Evolutionary conservation across 2,888 invertebrate species (phyloP).

Genomic region (Rhamphomyia laevipes): DNA sequence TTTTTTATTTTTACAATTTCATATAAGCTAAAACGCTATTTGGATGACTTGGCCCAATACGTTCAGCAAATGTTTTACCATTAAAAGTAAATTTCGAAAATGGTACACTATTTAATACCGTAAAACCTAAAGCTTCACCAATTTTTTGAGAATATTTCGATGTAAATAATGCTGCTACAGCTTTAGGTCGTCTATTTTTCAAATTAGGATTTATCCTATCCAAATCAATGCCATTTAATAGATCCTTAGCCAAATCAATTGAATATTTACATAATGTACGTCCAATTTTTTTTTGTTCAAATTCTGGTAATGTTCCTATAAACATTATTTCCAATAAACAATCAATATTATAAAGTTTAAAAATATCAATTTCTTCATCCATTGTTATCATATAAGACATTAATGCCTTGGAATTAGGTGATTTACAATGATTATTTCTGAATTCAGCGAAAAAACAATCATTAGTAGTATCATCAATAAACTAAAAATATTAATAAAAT

Average conservation of each 20-base stretch:
- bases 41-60: slow-evolving; percentile 37
- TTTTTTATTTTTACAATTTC: not conserved
- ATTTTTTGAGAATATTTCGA: slow-evolving; percentile 46
- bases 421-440: slow-evolving; percentile 39
- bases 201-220: slow-evolving; percentile 22
- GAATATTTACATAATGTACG: slow-evolving; percentile 42
- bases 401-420: slow-evolving; percentile 44
- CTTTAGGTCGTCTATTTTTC: slow-evolving; percentile 22
- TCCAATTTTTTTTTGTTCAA: slow-evolving; percentile 43
- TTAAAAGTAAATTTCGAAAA: slow-evolving; percentile 44
- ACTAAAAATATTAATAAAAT: slow-evolving; percentile 17
- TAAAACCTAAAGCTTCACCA: slow-evolving; percentile 43
- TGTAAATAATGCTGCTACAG: slow-evolving; percentile 49
- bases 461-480: slow-evolving; percentile 21
- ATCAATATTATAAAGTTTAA: slow-evolving; percentile 46
- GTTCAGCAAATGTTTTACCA: slow-evolving; percentile 47
- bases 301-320: slow-evolving; percentile 44
- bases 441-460: slow-evolving; percentile 29
- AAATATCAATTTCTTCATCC: slow-evolving; percentile 48
- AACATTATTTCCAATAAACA: slow-evolving; percentile 60
- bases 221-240: slow-evolving; percentile 40
- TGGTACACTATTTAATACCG: slow-evolving; percentile 40
- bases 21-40: slow-evolving; percentile 15
- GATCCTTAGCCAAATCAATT: slow-evolving; percentile 41
- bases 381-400: slow-evolving; percentile 54